Percentiles rank a stretch among this genome's conserved stretches.
Conservation (phyloP, 2,888 invertebrate genomes). For the Dasypolia templi region DNA sequence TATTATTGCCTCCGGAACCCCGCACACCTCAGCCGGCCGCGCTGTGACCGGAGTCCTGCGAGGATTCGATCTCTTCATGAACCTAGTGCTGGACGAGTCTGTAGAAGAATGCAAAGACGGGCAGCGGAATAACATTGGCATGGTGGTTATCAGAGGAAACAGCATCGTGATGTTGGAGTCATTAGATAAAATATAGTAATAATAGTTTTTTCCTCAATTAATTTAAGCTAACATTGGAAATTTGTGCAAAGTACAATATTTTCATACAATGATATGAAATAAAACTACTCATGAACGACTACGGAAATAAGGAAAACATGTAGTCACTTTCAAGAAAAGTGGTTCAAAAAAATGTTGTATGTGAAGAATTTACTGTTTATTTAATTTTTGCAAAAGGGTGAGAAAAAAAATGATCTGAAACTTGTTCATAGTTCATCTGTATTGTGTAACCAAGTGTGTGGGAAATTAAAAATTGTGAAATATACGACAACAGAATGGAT, state of each 20-base stretch:
- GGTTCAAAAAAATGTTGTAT: conserved; percentile 1
- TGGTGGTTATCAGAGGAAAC: conserved; percentile 99
- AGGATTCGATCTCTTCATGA: conserved; percentile 99
- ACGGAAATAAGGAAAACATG: not conserved
- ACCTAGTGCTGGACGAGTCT: conserved; percentile 98
- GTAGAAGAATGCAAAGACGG: conserved; percentile 98
- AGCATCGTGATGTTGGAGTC: conserved; percentile 99
- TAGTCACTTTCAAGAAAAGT: not conserved
- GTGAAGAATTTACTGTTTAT: conserved; percentile 11
- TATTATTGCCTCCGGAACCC: too few species aligned
- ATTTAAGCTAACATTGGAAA: conserved; percentile 50
- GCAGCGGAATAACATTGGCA: conserved; percentile 97
- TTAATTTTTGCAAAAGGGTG: conserved; percentile 29
- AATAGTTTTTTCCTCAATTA: conserved; percentile 52
- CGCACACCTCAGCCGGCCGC: too few species aligned
- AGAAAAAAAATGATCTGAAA: conserved; percentile 27
- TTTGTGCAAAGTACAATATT: conserved; percentile 22
- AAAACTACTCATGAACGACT: not conserved
- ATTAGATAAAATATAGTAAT: conserved; percentile 93
- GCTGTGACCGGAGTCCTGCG: conserved; percentile 97
- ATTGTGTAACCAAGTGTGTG: conserved; percentile 45
- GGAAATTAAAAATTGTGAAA: conserved; percentile 54
- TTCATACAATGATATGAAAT: conserved; percentile 5
- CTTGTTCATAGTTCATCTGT: conserved; percentile 34
- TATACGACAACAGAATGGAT: conserved; percentile 13